phyloP scores from a whole-genome alignment of 92 coral and sea anemone species.

The Phymanthus crucifer region DNA sequence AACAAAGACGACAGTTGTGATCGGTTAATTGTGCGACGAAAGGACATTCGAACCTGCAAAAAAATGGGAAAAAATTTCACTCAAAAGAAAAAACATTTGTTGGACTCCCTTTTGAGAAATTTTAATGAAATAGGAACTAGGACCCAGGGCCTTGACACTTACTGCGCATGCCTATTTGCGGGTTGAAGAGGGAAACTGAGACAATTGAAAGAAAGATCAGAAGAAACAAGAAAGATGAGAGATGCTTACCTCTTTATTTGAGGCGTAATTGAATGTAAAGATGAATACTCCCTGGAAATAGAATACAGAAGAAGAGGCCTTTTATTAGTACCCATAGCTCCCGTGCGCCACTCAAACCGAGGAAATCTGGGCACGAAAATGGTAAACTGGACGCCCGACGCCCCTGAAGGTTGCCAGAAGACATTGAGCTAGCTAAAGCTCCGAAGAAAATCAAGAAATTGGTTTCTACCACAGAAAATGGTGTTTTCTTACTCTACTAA shows the following conservation, averaged over 20 bases:
- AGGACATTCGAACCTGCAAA: slow-evolving; percentile 8
- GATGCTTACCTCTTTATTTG: slow-evolving; percentile 28
- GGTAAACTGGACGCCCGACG: no score
- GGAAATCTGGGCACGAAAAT: not conserved
- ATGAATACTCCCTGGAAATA: slow-evolving; percentile 21
- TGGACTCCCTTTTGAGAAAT: not conserved
- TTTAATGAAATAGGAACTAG: no score
- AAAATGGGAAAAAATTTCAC: not conserved
- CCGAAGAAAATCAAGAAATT: no score
- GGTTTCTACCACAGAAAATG: no score
- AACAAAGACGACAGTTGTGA: slow-evolving; percentile 11
- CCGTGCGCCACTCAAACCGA: no score
- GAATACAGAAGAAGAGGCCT: not conserved
- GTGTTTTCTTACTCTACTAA: not conserved
- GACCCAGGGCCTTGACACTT: no score
- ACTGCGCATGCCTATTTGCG: no score
- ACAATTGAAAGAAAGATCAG: not conserved
- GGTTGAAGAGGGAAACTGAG: not conserved
- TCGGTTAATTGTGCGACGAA: slow-evolving; percentile 24
- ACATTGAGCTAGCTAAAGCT: no score
- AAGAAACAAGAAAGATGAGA: no score
- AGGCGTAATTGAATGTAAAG: slow-evolving; percentile 19
- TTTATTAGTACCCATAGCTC: not conserved
- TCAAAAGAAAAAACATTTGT: not conserved
- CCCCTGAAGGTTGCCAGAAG: no score